Evolutionary conservation across 2,113 vertebrate genomes (phyloP), one percentile per base, ranked within the genome.

Genomic region (Epinephelus cyanopodus): DNA sequence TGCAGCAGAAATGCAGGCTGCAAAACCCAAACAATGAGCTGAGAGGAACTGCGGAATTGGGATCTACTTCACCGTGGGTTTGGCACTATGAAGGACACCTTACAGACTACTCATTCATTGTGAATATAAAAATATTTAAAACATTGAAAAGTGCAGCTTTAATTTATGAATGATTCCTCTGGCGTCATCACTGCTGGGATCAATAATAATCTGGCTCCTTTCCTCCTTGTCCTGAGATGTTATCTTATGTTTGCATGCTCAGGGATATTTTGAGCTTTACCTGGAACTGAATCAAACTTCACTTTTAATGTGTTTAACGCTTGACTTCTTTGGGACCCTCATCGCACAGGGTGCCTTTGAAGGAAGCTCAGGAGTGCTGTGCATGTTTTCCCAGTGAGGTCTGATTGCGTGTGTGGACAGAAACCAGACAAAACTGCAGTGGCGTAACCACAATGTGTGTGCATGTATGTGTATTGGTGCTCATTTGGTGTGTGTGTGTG

Each of bases 331-430:
- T 27, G 52, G 62, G 27, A 7, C n/a, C 1, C 10, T 45, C 57
- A 37, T 47, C 37, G 56, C 37, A 60, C 45, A 62, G 18, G 64
- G 42, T 81, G 45, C 62, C 27, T 50, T 68, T 67, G n/a, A 27
- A 65, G 21, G n/a, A 42, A 52, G 25, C 42, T 45, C 42, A 45
- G 42, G 42, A 37, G n/a, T 45, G 7, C 33, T 66, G 29, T 18
- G 52, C 62, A 21, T 73, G 29, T 73, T 66, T 52, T 10, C 9
- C 42, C 42, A 45, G 47, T 39, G 23, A 83, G 53, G 62, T 71
- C 47, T 64, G 85, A 82, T 79, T 81, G 45, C 57, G 83, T 65
- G 52, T 84, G 80, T 53, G 69, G 73, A 85, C 48, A 72, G 65
- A 84, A 61, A 58, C 14, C 58, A 82, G 54, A 81, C 74, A 45